phyloP scores from a whole-genome alignment of 2,888 invertebrate genomes.

The Sesia apiformis region DNA sequence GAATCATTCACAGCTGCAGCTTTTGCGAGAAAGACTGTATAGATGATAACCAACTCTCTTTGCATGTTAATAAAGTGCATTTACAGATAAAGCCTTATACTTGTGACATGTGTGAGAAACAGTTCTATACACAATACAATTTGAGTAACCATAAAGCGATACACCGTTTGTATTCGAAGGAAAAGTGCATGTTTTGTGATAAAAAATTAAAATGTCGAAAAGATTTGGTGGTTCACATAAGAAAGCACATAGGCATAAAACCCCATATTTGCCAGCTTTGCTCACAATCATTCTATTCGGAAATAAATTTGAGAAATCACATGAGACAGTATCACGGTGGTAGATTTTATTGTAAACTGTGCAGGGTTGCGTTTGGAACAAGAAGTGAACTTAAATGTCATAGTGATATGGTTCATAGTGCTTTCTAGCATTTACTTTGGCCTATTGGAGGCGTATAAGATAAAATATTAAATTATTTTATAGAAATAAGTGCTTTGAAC shows the following conservation, averaged over 20 bases:
- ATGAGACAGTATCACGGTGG: slow-evolving; percentile 51
- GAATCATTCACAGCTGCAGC: slow-evolving; percentile 37
- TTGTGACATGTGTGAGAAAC: slow-evolving; percentile 60
- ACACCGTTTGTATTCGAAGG: slow-evolving; percentile 36
- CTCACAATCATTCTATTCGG: slow-evolving; percentile 38
- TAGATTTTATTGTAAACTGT: slow-evolving; percentile 42
- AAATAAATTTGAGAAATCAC: slow-evolving; percentile 32
- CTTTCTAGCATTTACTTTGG: not conserved
- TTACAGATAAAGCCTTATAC: slow-evolving; percentile 57
- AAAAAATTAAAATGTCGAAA: slow-evolving; percentile 44
- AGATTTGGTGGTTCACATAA: slow-evolving; percentile 48
- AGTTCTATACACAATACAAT: slow-evolving; percentile 53
- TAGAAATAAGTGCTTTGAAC: too few relatives aligned
- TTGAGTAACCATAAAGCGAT: slow-evolving; percentile 46
- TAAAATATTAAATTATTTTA: too few relatives aligned
- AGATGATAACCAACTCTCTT: slow-evolving; percentile 45
- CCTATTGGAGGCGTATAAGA: not conserved
- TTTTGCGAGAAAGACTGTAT: slow-evolving; percentile 54
- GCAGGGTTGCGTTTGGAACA: slow-evolving; percentile 36
- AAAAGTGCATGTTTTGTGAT: slow-evolving; percentile 47
- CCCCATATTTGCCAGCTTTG: slow-evolving; percentile 51
- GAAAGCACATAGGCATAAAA: slow-evolving; percentile 52
- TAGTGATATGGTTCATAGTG: slow-evolving; percentile 27
- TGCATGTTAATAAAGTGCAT: slow-evolving; percentile 60
- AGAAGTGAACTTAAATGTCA: slow-evolving; percentile 42